Base-by-base conservation (phyloP, 1,140 invertebrate species). In the Hydropsyche tenuis region DNA sequence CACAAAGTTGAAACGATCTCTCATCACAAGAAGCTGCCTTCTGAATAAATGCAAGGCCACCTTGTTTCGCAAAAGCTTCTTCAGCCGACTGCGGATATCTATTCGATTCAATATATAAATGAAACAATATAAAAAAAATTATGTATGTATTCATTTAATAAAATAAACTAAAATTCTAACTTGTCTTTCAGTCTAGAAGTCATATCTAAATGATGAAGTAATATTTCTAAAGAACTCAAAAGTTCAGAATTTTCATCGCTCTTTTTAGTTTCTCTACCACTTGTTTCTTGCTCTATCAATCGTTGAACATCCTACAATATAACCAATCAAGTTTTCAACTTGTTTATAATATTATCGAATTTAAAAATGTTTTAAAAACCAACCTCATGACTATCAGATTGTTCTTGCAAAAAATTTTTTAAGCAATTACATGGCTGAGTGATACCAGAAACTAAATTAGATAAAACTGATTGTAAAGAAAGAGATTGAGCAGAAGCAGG, bases 271-370 rank as follows among this genome's bases (percentile, higher is more conserved):
- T 56, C 65, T 6, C 62, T 46, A 20, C 71, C 66, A 46, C 70
- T 72, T 4, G 53, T 71, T 18, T 77, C 76, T 46, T 74, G 62
- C 46, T 77, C 76, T 25, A 77, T 73, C 0, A 75, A 27, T 66
- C 73, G 23, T 65, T 71, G 73, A 16, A 71, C 56, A 65, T 75
- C 73, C 69, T 75, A 48, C 6, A 51, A 69, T n/a, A n/a, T n/a
- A n/a, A n/a, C n/a, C n/a, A n/a, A n/a, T n/a, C n/a, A n/a, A n/a
- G n/a, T n/a, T n/a, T n/a, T n/a, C n/a, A n/a, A n/a, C n/a, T n/a
- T n/a, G n/a, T n/a, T n/a, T n/a, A n/a, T n/a, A n/a, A n/a, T n/a
- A n/a, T n/a, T n/a, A n/a, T n/a, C n/a, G n/a, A n/a, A n/a, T n/a
- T n/a, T n/a, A n/a, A n/a, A n/a, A n/a, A n/a, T 43, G 3, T 45